A percentile compares a stretch with the other conserved stretches of the same genome.
These are phyloP conservation scores for Chiridota heheva DNA, from an alignment of 35 echinoderm and acorn worm genomes.

Conservation along the genomic window DNA sequence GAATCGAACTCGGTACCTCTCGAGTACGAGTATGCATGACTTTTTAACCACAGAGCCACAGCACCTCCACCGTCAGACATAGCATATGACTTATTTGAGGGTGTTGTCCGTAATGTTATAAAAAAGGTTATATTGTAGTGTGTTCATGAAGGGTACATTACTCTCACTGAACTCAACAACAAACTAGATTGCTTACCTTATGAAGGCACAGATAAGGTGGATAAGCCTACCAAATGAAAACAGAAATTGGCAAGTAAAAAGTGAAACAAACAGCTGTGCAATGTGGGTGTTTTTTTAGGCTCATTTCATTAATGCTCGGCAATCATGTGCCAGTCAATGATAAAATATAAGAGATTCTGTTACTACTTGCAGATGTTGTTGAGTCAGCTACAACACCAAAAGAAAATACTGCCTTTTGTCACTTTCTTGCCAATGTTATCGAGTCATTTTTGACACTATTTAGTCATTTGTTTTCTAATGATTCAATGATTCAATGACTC, in stretches of 20 bases:
- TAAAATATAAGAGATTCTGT: slow-evolving; percentile 12
- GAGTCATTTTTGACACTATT: background rate
- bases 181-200: slow-evolving; percentile 10
- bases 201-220: background rate
- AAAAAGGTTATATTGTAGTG: background rate
- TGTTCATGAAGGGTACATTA: background rate
- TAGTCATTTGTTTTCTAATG: background rate
- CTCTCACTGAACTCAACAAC: background rate
- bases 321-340: slow-evolving; percentile 38
- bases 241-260: slow-evolving; percentile 26
- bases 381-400: slow-evolving; percentile 16
- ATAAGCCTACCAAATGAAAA: slow-evolving; percentile 45
- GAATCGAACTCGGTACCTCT: no score
- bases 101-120: background rate
- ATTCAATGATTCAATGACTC: background rate
- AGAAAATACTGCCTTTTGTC: slow-evolving; percentile 13
- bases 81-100: no score
- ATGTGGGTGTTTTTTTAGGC: slow-evolving; percentile 17
- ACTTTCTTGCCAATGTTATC: slow-evolving; percentile 12
- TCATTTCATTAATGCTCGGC: slow-evolving; percentile 36
- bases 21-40: no score
- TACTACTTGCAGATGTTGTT: slow-evolving; percentile 46
- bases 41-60: no score
- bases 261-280: slow-evolving; percentile 43
- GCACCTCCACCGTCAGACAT: no score